phyloP scores from a whole-genome alignment of 2,797 vertebrate genomes.

The Micrastur ruficollis region DNA sequence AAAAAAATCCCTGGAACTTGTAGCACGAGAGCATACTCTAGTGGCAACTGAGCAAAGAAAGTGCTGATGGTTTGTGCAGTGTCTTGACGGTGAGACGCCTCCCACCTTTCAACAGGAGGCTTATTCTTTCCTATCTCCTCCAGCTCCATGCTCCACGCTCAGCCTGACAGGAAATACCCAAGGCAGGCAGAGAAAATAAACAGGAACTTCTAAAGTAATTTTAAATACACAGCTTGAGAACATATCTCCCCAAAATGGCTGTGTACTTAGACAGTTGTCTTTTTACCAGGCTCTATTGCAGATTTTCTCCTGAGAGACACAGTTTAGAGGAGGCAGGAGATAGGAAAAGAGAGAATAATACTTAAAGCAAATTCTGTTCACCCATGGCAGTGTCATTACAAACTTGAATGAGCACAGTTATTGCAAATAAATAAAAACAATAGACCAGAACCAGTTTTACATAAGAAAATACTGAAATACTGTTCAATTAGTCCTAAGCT shows the following conservation, averaged over 20 bases:
- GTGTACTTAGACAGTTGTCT: slow-evolving; percentile 59
- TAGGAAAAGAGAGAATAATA: slow-evolving; percentile 71
- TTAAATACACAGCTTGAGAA: slow-evolving; percentile 31
- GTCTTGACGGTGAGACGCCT: background rate
- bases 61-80: background rate
- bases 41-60: slow-evolving; percentile 66
- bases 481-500: slow-evolving; percentile 74
- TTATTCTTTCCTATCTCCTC: slow-evolving; percentile 16
- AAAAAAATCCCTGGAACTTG: background rate
- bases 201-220: slow-evolving; percentile 67
- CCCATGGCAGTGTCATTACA: slow-evolving; percentile 82
- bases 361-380: slow-evolving; percentile 81
- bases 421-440: slow-evolving; percentile 85
- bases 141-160: background rate
- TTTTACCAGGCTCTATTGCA: slow-evolving; percentile 63
- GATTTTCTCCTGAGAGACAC: slow-evolving; percentile 72
- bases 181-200: slow-evolving; percentile 64
- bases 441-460: slow-evolving; percentile 81
- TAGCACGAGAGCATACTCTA: slow-evolving; percentile 76
- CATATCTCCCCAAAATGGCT: background rate
- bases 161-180: slow-evolving; percentile 10
- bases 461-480: slow-evolving; percentile 79
- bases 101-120: background rate
- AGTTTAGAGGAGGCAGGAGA: slow-evolving; percentile 71
- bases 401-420: slow-evolving; percentile 81